Evolutionary conservation across 2,888 invertebrate species (phyloP), one percentile per base, ranked within the genome.

Genomic region (Geotrupes spiniger): DNA sequence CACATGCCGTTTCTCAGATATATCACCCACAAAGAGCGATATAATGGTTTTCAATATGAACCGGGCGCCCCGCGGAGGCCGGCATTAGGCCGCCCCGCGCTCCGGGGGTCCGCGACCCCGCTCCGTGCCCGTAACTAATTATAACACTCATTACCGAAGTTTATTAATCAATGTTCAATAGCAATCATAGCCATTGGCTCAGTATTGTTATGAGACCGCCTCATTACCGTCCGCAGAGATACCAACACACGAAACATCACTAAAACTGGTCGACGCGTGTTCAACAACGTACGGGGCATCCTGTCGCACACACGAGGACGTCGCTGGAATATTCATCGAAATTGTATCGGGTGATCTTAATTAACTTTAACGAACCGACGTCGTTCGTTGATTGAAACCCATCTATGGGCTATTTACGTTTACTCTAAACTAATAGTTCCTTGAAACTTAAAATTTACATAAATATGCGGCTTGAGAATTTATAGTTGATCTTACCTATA

Each of bases 121-220:
- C 54, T 42, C 46, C 27, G 46, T 49, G 53, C 52, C 53, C 50
- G 63, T 66, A 71, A 70, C 70, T 72, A 72, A 72, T 72, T 72
- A 72, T 69, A 70, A 69, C 70, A 69, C 70, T 73, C 72, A 72
- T 73, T 72, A 72, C 69, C 63, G 64, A 73, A 73, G 71, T 73
- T 72, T 72, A 73, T 72, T 70, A 72, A 73, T 73, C 73, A 72
- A 71, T 65, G 69, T 71, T 70, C 67, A 66, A 66, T 65, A 63
- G 64, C 63, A 66, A 66, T 66, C 63, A 63, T 52, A 50, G 54
- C 63, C 64, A 63, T 63, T 66, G 63, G 63, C 56, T 56, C 54
- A 57, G 63, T 63, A 50, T 50, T 50, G 46, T 50, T 42, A 41
- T 38, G 50, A 45, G 46, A 50, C 50, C 50, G 50, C 50, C 50